phyloP scores from a whole-genome alignment of 1,140 invertebrate species.

The Idris sp. region DNA sequence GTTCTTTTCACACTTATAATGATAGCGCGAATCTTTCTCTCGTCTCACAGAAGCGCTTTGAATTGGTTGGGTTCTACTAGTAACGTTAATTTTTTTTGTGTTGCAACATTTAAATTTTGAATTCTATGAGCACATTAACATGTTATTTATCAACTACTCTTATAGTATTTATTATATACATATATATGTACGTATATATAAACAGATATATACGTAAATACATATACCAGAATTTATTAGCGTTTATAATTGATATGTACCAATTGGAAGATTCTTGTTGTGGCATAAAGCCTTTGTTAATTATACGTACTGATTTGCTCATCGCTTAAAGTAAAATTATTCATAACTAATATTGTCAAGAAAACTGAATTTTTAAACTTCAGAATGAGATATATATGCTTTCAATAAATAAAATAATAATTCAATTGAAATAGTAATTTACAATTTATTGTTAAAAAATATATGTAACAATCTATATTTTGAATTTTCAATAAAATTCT shows the following conservation, averaged over 20 bases:
- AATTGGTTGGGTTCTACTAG: slow-evolving; percentile 45
- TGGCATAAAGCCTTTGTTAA: slow-evolving; percentile 55
- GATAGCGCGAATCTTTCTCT: slow-evolving; percentile 30
- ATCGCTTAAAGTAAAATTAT: slow-evolving; percentile 20
- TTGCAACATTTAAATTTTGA: slow-evolving; percentile 58
- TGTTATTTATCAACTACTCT: slow-evolving; percentile 49
- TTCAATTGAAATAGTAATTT: too few relatives aligned
- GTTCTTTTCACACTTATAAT: slow-evolving; percentile 34
- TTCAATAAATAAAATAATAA: too few relatives aligned
- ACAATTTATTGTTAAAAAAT: too few relatives aligned
- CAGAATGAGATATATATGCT: neutral
- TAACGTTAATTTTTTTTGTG: slow-evolving; percentile 37
- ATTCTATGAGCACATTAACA: slow-evolving; percentile 59
- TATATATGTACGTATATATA: slow-evolving; percentile 37
- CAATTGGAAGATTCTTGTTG: slow-evolving; percentile 78
- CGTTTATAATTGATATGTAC: slow-evolving; percentile 76
- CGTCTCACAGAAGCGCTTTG: slow-evolving; percentile 44
- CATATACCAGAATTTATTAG: slow-evolving; percentile 55
- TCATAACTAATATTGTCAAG: slow-evolving; percentile 1
- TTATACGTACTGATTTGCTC: slow-evolving; percentile 50
- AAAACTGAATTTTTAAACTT: slow-evolving; percentile 9
- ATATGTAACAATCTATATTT: too few relatives aligned
- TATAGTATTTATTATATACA: slow-evolving; percentile 51
- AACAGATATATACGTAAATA: slow-evolving; percentile 52
- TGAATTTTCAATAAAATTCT: too few relatives aligned